A percentile compares a stretch with the other conserved stretches of the same genome.
Evolutionary conservation across 2,113 vertebrate species (phyloP).

Genomic region (Merops nubicus): DNA sequence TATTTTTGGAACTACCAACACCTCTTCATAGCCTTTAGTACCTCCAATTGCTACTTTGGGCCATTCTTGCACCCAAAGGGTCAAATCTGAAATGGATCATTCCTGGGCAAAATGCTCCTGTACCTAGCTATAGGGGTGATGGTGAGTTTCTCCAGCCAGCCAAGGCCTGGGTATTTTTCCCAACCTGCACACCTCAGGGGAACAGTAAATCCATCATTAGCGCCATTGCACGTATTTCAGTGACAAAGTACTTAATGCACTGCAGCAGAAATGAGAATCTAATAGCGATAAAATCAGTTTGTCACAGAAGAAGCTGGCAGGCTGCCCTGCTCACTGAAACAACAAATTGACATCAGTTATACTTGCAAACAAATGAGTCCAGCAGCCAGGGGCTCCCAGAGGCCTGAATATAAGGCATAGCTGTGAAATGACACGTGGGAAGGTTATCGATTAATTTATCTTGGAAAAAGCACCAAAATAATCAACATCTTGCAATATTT

Average conservation of each 20-base stretch:
- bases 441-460: background rate
- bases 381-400: background rate
- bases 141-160: background rate
- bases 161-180: background rate
- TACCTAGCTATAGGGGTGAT: background rate
- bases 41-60: background rate
- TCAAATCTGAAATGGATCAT: background rate
- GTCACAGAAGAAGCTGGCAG: conserved; percentile 34
- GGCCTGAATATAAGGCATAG: background rate
- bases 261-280: conserved; percentile 6
- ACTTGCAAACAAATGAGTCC: background rate
- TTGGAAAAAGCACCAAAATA: background rate
- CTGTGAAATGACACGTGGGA: background rate
- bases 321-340: conserved; percentile 24
- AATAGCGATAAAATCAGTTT: conserved; percentile 28
- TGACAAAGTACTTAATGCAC: conserved; percentile 4
- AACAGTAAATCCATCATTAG: conserved; percentile 10
- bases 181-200: background rate
- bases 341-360: conserved; percentile 15
- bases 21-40: background rate
- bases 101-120: background rate
- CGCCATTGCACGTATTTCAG: background rate
- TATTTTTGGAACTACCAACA: background rate
- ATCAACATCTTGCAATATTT: background rate
- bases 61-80: background rate